phyloP scores from a whole-genome alignment of 2,888 invertebrate genomes.

The Hypomecis punctinalis region DNA sequence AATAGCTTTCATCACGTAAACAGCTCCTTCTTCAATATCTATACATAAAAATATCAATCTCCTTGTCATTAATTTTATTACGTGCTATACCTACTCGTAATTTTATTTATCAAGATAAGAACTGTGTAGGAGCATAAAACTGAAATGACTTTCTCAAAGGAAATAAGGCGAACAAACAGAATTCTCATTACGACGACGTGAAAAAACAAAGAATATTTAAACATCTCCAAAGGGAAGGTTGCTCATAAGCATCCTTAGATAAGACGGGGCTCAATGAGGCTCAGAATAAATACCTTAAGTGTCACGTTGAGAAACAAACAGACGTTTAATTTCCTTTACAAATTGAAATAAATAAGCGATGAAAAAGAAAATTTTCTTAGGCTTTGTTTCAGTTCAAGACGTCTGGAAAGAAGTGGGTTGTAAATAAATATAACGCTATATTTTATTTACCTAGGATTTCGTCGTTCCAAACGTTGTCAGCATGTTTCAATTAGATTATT shows the following conservation, averaged over 20 bases:
- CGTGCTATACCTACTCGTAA: background rate
- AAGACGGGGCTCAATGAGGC: slow-evolving; percentile 57
- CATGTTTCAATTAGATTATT: too few relatives aligned
- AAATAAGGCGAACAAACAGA: slow-evolving; percentile 37
- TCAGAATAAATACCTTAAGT: slow-evolving; percentile 64
- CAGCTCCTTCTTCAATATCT: too few relatives aligned
- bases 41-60: too few relatives aligned
- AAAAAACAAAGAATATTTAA: slow-evolving; percentile 45
- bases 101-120: background rate
- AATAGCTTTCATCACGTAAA: too few relatives aligned
- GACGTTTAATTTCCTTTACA: slow-evolving; percentile 64
- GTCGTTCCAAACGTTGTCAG: background rate
- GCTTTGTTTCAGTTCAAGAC: slow-evolving; percentile 2
- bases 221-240: slow-evolving; percentile 48
- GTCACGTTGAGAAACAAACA: slow-evolving; percentile 57
- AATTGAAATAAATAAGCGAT: slow-evolving; percentile 58
- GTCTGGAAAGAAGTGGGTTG: background rate
- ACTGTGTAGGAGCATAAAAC: background rate
- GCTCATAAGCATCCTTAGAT: slow-evolving; percentile 56
- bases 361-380: slow-evolving; percentile 18
- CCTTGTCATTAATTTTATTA: too few relatives aligned
- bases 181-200: slow-evolving; percentile 40
- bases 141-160: slow-evolving; percentile 17
- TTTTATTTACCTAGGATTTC: background rate
- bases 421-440: background rate